Conservation (phyloP, 1,140 invertebrate genomes). For the Nomia melanderi region DNA sequence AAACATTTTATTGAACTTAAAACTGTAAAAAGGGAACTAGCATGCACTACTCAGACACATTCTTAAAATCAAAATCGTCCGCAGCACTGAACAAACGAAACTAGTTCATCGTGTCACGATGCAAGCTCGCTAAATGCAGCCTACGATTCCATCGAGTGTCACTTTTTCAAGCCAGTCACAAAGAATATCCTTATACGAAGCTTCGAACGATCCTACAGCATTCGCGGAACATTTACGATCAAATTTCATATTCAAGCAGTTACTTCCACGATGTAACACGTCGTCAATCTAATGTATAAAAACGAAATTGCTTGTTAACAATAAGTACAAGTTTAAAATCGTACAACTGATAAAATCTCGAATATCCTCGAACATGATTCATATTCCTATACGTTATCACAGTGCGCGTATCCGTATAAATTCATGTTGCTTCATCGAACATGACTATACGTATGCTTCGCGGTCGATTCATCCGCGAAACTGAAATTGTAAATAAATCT, state of each 20-base stretch:
- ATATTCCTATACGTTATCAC: slow-evolving; percentile 61
- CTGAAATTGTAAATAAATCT: slow-evolving; percentile 13
- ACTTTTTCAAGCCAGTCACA: slow-evolving; percentile 23
- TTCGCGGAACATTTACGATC: slow-evolving; percentile 16
- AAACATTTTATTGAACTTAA: slow-evolving; percentile 16
- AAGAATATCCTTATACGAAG: slow-evolving; percentile 4
- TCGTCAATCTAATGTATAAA: not conserved
- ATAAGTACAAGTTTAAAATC: slow-evolving; percentile 11
- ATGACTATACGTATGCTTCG: not conserved
- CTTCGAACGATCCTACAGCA: slow-evolving; percentile 1
- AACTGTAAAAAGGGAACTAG: slow-evolving; percentile 35
- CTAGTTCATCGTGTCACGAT: slow-evolving; percentile 23
- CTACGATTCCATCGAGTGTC: slow-evolving; percentile 20
- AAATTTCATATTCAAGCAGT: slow-evolving; percentile 17
- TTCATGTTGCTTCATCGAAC: slow-evolving; percentile 22
- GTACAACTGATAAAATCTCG: slow-evolving; percentile 21
- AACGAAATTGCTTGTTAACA: not conserved
- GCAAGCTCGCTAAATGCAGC: slow-evolving; percentile 53
- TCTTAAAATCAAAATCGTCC: slow-evolving; percentile 31
- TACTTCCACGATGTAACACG: slow-evolving; percentile 8
- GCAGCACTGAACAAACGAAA: slow-evolving; percentile 26
- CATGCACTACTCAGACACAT: slow-evolving; percentile 52
- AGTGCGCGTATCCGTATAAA: slow-evolving; percentile 45
- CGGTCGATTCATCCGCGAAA: slow-evolving; percentile 1
- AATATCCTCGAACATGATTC: slow-evolving; percentile 29